phyloP scores from a whole-genome alignment of 1,140 invertebrate genomes.

The Hirudo medicinalis region DNA sequence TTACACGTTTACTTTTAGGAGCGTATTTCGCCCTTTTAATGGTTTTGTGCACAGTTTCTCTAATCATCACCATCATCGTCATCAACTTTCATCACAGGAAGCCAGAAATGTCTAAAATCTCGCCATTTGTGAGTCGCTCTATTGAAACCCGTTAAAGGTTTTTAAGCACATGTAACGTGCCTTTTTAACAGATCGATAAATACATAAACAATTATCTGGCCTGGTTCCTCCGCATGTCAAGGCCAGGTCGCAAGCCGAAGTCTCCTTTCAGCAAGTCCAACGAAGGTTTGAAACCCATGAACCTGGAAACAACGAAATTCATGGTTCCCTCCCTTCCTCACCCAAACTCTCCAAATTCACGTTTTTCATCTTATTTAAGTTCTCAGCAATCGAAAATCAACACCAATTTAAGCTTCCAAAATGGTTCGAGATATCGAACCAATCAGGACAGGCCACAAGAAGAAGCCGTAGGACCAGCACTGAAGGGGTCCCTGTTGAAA shows the following conservation, averaged over 20 bases:
- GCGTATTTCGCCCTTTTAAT: conserved; percentile 99
- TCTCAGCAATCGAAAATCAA: background rate
- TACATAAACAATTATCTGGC: conserved; percentile 91
- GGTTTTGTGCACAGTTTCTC: conserved; percentile 98
- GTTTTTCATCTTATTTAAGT: background rate
- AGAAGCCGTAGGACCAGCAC: background rate
- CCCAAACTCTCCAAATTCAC: background rate
- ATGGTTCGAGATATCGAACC: background rate
- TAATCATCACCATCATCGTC: conserved; percentile 95
- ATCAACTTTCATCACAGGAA: conserved; percentile 98
- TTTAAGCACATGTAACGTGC: background rate
- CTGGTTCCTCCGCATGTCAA: conserved; percentile 80
- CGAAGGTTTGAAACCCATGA: background rate
- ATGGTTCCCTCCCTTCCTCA: conserved; percentile 11
- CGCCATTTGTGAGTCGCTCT: conserved; percentile 70
- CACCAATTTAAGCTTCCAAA: background rate
- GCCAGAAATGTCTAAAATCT: conserved; percentile 94
- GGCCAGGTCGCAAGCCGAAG: conserved; percentile 56
- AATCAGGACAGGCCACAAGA: background rate
- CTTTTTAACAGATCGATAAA: conserved; percentile 51
- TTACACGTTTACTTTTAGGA: conserved; percentile 49
- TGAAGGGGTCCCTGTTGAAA: background rate
- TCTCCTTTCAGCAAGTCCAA: conserved; percentile 5
- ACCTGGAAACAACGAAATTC: conserved; percentile 6
- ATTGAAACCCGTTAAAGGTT: background rate